phyloP scores from a whole-genome alignment of 2,113 vertebrate species.

The Casuarius casuarius region DNA sequence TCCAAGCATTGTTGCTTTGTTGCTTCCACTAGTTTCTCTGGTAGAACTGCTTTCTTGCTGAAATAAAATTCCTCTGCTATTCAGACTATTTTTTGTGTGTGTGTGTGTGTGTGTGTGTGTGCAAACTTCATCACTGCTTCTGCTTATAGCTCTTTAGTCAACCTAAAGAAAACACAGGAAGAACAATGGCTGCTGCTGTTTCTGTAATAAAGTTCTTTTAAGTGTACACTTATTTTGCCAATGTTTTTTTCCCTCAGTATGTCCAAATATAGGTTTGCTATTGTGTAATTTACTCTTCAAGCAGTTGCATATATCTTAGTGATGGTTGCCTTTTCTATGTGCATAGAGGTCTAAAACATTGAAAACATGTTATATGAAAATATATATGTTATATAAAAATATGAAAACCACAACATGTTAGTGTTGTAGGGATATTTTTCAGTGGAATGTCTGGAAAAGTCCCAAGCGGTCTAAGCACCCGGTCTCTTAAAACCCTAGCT shows the following conservation, averaged over 20 bases:
- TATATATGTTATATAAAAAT: no score
- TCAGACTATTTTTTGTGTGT: not conserved
- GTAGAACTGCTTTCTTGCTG: not conserved
- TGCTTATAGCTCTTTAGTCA: not conserved
- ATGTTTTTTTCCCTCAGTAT: no score
- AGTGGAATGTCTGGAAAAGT: not conserved
- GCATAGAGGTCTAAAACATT: not conserved
- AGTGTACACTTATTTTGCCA: not conserved
- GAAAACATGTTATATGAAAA: not conserved
- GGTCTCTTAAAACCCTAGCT: not conserved
- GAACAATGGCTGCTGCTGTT: not conserved
- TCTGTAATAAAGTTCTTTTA: not conserved
- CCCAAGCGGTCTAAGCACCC: not conserved
- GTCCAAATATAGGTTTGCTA: no score
- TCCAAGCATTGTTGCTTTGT: not conserved
- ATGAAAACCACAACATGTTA: no score
- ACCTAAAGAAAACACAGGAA: not conserved
- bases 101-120: not conserved
- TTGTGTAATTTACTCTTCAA: not conserved
- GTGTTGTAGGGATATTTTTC: not conserved
- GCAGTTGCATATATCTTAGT: not conserved
- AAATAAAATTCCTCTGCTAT: not conserved
- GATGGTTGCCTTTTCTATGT: not conserved
- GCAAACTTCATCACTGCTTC: not conserved
- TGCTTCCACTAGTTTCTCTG: not conserved